phyloP scores from a whole-genome alignment of 2,888 invertebrate genomes.

The Sphecodes monilicornis region DNA sequence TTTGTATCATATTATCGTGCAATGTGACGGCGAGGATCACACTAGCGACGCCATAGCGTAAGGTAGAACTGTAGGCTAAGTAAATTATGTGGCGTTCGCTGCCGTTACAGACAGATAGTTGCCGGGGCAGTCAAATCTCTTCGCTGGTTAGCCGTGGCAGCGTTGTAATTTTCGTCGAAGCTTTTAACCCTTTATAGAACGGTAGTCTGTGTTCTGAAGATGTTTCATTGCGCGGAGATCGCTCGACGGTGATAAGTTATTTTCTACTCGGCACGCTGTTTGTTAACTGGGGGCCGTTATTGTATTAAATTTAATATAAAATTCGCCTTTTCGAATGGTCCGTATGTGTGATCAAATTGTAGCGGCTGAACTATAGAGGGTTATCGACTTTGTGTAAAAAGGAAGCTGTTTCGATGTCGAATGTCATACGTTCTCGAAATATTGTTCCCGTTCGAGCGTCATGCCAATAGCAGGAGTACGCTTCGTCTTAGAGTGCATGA shows the following conservation, averaged over 20 bases:
- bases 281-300: background rate
- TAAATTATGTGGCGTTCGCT: slow-evolving; percentile 67
- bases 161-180: slow-evolving; percentile 54
- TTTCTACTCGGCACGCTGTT: background rate
- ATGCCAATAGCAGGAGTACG: slow-evolving; percentile 5
- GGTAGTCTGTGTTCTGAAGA: background rate
- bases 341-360: background rate
- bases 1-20: slow-evolving; percentile 75
- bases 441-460: slow-evolving; percentile 17
- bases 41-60: slow-evolving; percentile 58
- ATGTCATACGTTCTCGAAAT: slow-evolving; percentile 20
- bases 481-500: slow-evolving; percentile 12
- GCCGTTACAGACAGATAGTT: slow-evolving; percentile 61
- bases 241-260: background rate
- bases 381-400: slow-evolving; percentile 39
- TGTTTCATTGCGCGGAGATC: background rate
- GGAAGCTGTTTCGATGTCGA: slow-evolving; percentile 29
- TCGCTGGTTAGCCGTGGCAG: slow-evolving; percentile 48
- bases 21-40: slow-evolving; percentile 55
- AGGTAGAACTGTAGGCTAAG: slow-evolving; percentile 54
- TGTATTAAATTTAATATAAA: background rate
- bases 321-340: background rate
- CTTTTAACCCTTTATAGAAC: slow-evolving; percentile 36
- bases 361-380: background rate
- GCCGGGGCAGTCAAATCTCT: slow-evolving; percentile 62